Evolutionary conservation across 2,888 invertebrate genomes (phyloP), one percentile per base, ranked within the genome.

Genomic region (Tipula vernalis): DNA sequence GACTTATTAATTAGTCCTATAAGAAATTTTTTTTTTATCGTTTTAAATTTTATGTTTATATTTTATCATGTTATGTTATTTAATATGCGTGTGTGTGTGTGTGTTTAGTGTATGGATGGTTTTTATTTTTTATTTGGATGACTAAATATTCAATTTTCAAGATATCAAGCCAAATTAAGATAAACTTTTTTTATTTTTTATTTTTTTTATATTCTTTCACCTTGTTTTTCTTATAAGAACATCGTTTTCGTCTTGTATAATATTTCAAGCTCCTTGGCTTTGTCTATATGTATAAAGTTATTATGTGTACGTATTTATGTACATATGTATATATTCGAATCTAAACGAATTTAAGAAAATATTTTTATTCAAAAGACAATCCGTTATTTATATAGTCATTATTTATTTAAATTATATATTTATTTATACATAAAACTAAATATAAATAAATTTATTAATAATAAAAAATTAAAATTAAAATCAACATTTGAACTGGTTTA

Each of bases 401-500:
- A 28, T 28, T 71, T 71, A 71, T 71, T 71, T 71, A 71, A 71
- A 71, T 57, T 57, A 57, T n/a, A n/a, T n/a, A n/a, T n/a, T n/a
- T n/a, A n/a, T n/a, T n/a, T n/a, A n/a, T 57, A 41, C 41, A 41
- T 51, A 51, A 51, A n/a, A 51, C n/a, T 57, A 18, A 57, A 57
- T 28, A 28, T n/a, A 51, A 71, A 28, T 71, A 71, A 71, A 71
- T 51, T 51, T 71, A 71, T 71, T 71, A 71, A 71, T 28, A 71
- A 71, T 71, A 71, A 71, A 71, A 51, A 51, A 71, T 28, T 71
- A 71, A 71, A 71, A 71, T 71, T 71, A 71, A 71, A 71, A 71
- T 71, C 71, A 71, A 71, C 71, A 71, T 71, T 71, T 71, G 71
- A 71, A 71, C 71, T 71, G 71, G 71, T 71, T 71, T 71, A 71